These are phyloP conservation scores for Phrynocephalus vlangalii DNA, from an alignment of 2,797 vertebrate species.

Conservation along the genomic window DNA sequence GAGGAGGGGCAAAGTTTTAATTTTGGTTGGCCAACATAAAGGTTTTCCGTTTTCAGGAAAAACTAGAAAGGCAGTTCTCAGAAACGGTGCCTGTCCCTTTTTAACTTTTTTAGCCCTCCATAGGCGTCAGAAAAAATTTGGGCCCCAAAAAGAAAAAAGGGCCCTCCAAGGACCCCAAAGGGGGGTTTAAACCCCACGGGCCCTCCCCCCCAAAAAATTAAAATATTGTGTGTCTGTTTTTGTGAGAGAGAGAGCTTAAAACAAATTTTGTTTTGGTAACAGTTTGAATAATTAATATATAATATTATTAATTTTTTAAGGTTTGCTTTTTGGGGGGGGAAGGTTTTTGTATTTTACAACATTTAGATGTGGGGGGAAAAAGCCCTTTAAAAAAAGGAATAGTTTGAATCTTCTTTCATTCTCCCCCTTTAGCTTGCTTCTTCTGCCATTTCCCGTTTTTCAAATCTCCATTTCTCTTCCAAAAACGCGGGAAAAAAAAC, in stretches of 20 bases:
- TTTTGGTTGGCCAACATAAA: constrained; percentile 87
- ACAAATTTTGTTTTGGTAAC: constrained; percentile 59
- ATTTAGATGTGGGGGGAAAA: constrained; percentile 45
- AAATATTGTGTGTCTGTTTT: constrained; percentile 74
- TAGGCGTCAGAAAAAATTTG: constrained; percentile 87
- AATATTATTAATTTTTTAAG: too few relatives aligned
- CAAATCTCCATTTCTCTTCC: constrained; percentile 45
- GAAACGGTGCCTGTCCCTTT: constrained; percentile 84
- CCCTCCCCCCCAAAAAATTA: constrained; percentile 84
- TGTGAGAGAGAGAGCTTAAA: too few relatives aligned
- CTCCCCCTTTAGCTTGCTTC: neutral
- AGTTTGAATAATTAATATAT: too few relatives aligned
- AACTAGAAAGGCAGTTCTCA: constrained; percentile 86
- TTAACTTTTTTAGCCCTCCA: constrained; percentile 87
- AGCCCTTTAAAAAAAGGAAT: constrained; percentile 34
- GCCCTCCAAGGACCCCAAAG: constrained; percentile 81
- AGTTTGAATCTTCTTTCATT: neutral
- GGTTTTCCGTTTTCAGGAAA: constrained; percentile 84
- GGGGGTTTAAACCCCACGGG: too few relatives aligned
- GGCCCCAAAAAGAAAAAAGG: constrained; percentile 84
- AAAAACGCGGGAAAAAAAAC: constrained; percentile 9
- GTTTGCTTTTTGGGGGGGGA: constrained; percentile 63
- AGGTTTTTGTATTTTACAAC: constrained; percentile 55
- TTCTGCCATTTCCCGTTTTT: constrained; percentile 18
- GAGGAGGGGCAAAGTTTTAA: constrained; percentile 86